Conservation (phyloP, 2,797 vertebrate species). For the Epinephelus malabaricus region DNA sequence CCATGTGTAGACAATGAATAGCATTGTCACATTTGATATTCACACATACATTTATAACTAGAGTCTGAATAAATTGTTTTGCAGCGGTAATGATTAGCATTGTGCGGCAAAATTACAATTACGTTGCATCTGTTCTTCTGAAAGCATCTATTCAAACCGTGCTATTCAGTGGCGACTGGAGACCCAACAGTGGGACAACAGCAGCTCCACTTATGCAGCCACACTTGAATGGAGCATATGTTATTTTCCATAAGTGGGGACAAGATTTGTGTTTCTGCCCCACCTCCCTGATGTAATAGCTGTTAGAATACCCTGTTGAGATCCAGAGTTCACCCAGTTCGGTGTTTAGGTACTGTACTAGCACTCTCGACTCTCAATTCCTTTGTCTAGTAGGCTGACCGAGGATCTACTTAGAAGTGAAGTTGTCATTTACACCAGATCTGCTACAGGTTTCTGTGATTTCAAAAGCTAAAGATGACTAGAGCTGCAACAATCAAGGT, state of each 20-base stretch:
- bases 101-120: conserved; percentile 47
- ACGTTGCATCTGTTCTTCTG: conserved; percentile 46
- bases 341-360: conserved; percentile 34
- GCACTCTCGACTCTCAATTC: conserved; percentile 36
- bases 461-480: neutral
- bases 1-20: conserved; percentile 26
- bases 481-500: too few relatives aligned
- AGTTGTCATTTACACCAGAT: conserved; percentile 30
- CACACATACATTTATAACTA: conserved; percentile 35
- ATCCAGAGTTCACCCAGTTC: conserved; percentile 54
- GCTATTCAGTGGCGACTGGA: conserved; percentile 42
- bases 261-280: conserved; percentile 56
- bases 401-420: conserved; percentile 32
- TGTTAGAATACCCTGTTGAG: conserved; percentile 61
- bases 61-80: conserved; percentile 42
- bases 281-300: conserved; percentile 50
- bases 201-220: conserved; percentile 49
- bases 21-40: conserved; percentile 50
- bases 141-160: conserved; percentile 51
- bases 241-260: conserved; percentile 67
- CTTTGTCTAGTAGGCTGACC: conserved; percentile 43
- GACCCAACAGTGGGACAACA: conserved; percentile 49
- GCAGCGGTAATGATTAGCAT: conserved; percentile 37
- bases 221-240: conserved; percentile 57
- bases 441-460: neutral